phyloP scores from a whole-genome alignment of 2,113 vertebrate genomes.

The Orientallactaga bullata region DNA sequence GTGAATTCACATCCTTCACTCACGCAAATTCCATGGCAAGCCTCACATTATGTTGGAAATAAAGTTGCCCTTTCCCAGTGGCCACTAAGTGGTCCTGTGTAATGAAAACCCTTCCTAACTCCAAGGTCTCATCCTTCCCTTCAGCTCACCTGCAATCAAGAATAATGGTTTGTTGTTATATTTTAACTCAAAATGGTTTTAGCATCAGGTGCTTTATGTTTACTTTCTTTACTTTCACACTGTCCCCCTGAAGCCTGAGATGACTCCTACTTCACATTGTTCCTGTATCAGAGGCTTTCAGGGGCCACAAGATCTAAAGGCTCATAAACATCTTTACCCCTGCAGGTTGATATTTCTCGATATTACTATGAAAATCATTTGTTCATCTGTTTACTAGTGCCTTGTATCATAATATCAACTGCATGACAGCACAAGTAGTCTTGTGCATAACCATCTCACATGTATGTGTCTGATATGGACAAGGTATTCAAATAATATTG shows the following conservation, averaged over 20 bases:
- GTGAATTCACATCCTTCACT: background rate
- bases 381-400: background rate
- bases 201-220: background rate
- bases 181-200: background rate
- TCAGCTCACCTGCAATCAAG: background rate
- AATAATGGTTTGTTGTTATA: background rate
- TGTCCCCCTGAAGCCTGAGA: background rate
- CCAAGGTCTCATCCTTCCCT: background rate
- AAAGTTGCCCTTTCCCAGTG: background rate
- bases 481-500: background rate
- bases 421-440: background rate
- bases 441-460: background rate
- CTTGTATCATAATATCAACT: background rate
- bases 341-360: background rate
- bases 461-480: background rate
- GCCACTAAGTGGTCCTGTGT: background rate
- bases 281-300: background rate
- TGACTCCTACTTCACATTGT: background rate
- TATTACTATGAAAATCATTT: background rate
- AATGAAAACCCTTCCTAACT: rapidly evolving
- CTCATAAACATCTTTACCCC: background rate
- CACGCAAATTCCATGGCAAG: background rate
- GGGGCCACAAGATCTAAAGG: background rate
- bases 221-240: background rate
- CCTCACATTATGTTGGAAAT: background rate